Evolutionary conservation across 1,140 invertebrate species (phyloP).

Genomic region (Conopomorpha cramerella): DNA sequence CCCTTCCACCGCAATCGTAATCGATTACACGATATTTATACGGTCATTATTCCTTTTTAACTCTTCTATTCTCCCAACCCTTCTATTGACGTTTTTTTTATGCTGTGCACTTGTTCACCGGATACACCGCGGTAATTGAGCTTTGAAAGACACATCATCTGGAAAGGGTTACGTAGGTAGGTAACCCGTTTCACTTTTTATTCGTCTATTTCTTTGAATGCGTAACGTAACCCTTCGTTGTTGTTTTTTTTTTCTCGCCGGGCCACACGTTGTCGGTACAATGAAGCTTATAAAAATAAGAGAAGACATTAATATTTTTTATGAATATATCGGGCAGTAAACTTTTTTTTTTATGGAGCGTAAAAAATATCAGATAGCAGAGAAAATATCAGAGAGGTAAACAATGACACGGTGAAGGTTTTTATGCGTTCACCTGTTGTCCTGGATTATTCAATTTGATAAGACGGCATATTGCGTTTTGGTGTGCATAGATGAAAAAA

Average conservation of each 20-base stretch:
- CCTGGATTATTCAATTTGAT: constrained; percentile 33
- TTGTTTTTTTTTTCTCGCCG: too few relatives aligned
- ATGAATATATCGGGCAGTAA: constrained; percentile 13
- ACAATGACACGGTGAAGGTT: constrained; percentile 21
- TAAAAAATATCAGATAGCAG: constrained; percentile 34
- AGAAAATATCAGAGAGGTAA: constrained; percentile 36
- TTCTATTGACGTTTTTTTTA: constrained; percentile 37
- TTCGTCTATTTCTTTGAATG: constrained; percentile 14
- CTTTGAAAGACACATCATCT: constrained; percentile 14
- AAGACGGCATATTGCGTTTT: constrained; percentile 18
- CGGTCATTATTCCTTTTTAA: constrained; percentile 40
- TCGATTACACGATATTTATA: constrained; percentile 55
- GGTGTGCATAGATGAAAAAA: too few relatives aligned
- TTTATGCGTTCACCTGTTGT: constrained; percentile 36
- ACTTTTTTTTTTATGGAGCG: constrained; percentile 24
- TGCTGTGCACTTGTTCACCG: constrained; percentile 26
- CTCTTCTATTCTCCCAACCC: constrained; percentile 45
- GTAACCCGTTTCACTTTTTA: constrained; percentile 34
- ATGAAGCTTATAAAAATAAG: too few relatives aligned
- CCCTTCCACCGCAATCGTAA: too few relatives aligned
- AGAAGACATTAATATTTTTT: constrained; percentile 19
- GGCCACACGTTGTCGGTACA: too few relatives aligned
- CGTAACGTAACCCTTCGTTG: constrained; percentile 11
- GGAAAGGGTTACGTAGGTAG: constrained; percentile 16
- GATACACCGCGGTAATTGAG: constrained; percentile 25